Evolutionary conservation across 2,113 vertebrate species (phyloP), one percentile per base, ranked within the genome.

Genomic region (Etheostoma spectabile): DNA sequence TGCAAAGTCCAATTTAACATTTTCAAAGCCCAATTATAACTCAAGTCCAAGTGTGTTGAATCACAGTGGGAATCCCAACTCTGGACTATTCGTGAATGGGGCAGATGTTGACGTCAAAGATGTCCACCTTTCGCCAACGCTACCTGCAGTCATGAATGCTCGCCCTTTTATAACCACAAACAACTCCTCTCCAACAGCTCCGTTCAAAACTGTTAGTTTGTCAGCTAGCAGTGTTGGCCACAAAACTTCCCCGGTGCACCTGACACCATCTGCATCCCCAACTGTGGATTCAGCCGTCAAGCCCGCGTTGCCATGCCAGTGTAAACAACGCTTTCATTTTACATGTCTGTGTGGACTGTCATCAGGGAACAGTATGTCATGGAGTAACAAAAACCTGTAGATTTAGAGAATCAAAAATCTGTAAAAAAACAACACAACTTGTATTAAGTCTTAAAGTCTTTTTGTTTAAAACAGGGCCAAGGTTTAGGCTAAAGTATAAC

Each of bases 281-380:
- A 24, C 68, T 15, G 73, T 33, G 62, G 79, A 16, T 72, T 55
- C 60, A 45, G 5, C 73, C 8, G 71, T 63, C 48, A 8, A 15
- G 42, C 55, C 64, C 4, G 13, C 76, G 57, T 55, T 88, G 62
- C 88, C 91, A 79, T 96, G 95, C 87, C 90, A 85, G 63, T 95
- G 94, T 93, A 93, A 90, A 89, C 84, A 77, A 69, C 63, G 86
- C 90, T 88, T 87, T 93, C 90, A 90, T 74, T 78, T 92, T 91
- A 86, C 86, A 87, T 95, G 95, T 94, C 91, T 93, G 69, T 97
- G 96, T 93, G 95, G 3, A 95, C 83, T 89, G 92, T 93, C 95
- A 88, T 45, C 95, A 70, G 93, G 92, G 85, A 93, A 95, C 95
- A 95, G 97, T 97, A 98, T 92, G 96, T 97, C 78, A 89, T 86